Base-by-base conservation (phyloP, 2,113 vertebrate genomes). In the Glaucidium brasilianum region DNA sequence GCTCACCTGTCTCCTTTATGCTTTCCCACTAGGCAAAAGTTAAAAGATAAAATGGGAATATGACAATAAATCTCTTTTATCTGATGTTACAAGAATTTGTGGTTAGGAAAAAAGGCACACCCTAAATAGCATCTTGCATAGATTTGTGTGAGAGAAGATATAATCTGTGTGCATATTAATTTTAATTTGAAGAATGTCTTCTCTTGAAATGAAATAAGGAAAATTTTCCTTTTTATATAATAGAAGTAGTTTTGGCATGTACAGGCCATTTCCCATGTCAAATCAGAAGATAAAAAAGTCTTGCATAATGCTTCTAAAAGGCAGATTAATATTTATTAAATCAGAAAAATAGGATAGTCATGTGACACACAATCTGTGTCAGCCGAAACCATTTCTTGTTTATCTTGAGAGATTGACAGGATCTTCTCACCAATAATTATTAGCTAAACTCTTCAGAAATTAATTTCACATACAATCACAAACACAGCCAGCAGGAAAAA, bases 141-240 rank as follows among this genome's bases (percentile, higher is more conserved):
- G 45, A 92, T 92, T 94, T 35, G 66, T 94, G 85, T 92, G 92
- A 82, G 58, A 37, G 77, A 76, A 94, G 95, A 95, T 97, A 56
- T 14, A 69, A 97, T 95, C 94, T 91, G 6, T 50, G n/a, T 75
- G 78, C 64, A 20, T 94, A 81, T 89, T 96, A 78, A 92, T 94
- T 95, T 92, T 94, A 96, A 94, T 95, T 95, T 94, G 94, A 95
- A 94, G 78, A 94, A 73, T 60, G 80, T 68, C 94, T 76, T 83
- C 18, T 94, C 96, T 95, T 91, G 83, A 96, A 96, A 89, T 72
- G 32, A 92, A 96, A 66, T 79, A 85, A 82, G 77, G 62, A 96
- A 90, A 92, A 79, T 47, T 92, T 91, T 69, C 80, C 67, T 88
- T 96, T 97, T 87, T 89, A n/a, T 94, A 18, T 92, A 66, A 55